A percentile compares a stretch with the other conserved stretches of the same genome.
Evolutionary conservation across 2,113 vertebrate species (phyloP).

Genomic region (Papio anubis): DNA sequence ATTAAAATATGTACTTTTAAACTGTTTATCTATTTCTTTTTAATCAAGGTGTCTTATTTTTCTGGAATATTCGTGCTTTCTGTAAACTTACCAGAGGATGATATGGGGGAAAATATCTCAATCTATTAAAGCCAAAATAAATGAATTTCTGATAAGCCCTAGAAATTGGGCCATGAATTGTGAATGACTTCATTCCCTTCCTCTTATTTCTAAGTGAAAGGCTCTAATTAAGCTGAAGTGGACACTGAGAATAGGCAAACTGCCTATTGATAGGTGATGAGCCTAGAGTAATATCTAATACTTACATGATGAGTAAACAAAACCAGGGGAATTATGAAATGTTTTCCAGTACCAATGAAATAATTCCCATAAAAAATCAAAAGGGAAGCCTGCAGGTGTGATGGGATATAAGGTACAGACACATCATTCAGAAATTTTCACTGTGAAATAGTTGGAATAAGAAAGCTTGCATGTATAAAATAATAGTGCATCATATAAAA

Average conservation of each 20-base stretch:
- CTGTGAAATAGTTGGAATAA: neutral
- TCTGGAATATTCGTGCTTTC: neutral
- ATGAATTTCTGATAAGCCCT: neutral
- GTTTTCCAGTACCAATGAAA: neutral
- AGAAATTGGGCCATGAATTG: neutral
- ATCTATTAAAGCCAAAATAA: neutral
- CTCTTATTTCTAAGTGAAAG: neutral
- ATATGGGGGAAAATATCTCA: neutral
- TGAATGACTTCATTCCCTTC: neutral
- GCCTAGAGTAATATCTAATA: neutral
- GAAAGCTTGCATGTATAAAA: neutral
- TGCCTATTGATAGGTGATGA: neutral
- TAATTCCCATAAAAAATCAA: neutral
- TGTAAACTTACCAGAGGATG: neutral
- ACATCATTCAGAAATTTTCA: neutral
- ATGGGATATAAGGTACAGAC: neutral
- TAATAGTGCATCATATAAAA: neutral
- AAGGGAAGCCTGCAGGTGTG: neutral
- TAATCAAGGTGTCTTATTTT: neutral
- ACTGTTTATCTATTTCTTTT: neutral
- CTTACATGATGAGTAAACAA: neutral
- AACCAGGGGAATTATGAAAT: neutral
- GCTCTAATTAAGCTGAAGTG: neutral
- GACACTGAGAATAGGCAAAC: neutral
- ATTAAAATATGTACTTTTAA: neutral